Conservation (phyloP, 2,113 vertebrate species). For the Corythornis cristatus region DNA sequence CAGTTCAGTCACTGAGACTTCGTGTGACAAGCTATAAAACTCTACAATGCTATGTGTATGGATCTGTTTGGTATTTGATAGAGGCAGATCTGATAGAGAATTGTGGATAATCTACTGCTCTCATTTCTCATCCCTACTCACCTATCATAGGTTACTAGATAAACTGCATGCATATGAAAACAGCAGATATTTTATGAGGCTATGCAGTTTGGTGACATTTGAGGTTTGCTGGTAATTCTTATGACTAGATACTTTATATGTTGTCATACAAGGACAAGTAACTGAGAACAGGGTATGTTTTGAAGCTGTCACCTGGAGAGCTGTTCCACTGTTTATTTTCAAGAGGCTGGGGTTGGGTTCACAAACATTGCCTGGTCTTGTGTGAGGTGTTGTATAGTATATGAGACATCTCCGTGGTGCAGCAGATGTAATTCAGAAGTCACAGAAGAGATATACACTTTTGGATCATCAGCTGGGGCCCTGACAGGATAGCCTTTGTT, state of each 20-base stretch:
- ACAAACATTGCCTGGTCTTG: background rate
- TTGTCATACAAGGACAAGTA: background rate
- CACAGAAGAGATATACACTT: background rate
- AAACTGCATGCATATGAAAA: background rate
- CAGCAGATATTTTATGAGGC: background rate
- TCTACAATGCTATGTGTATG: background rate
- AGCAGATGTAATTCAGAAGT: background rate
- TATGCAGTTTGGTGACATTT: background rate
- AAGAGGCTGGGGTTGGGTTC: background rate
- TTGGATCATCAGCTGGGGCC: background rate
- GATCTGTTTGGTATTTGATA: background rate
- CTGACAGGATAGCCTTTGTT: background rate
- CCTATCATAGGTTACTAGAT: background rate
- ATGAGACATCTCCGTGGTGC: background rate
- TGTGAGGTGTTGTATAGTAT: background rate
- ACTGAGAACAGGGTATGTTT: background rate
- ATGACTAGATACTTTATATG: background rate
- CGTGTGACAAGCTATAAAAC: conserved; percentile 25
- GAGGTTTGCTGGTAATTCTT: background rate
- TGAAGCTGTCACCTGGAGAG: background rate
- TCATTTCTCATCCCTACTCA: background rate
- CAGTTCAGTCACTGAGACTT: background rate
- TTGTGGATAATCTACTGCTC: background rate
- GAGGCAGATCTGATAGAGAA: background rate
- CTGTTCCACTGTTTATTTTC: background rate